A percentile compares a stretch with the other conserved stretches of the same genome.
These are phyloP conservation scores for Neolamprologus modestus DNA, from an alignment of 2,113 vertebrate genomes.

Conservation along the genomic window DNA sequence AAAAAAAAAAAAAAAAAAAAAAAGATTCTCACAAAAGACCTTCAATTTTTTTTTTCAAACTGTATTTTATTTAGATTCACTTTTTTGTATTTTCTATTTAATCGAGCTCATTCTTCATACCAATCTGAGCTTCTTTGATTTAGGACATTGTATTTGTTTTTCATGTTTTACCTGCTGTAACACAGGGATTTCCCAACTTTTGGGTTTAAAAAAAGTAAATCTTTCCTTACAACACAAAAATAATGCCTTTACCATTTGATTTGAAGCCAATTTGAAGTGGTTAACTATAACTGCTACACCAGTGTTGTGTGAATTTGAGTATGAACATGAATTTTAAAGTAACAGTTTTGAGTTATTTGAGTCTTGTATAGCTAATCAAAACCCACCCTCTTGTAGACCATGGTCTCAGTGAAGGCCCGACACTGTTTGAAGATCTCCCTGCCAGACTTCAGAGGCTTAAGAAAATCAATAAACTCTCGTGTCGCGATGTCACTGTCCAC, in stretches of 20 bases:
- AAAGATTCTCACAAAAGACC: neutral
- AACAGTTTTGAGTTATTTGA: neutral
- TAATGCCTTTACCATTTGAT: neutral
- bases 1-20: too few species aligned
- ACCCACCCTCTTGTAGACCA: conserved; percentile 86
- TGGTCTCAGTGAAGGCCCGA: conserved; percentile 81
- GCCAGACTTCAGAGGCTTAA: conserved; percentile 85
- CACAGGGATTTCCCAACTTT: neutral
- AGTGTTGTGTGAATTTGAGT: neutral
- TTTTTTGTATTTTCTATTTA: neutral
- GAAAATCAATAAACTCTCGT: conserved; percentile 89
- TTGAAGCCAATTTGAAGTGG: neutral
- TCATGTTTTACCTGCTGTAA: neutral
- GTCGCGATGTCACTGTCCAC: conserved; percentile 81
- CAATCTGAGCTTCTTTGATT: neutral
- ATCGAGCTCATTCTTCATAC: neutral
- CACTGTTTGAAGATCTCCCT: conserved; percentile 92
- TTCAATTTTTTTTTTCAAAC: neutral
- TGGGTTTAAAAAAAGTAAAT: neutral
- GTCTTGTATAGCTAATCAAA: neutral
- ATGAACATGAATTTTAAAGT: neutral
- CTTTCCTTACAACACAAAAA: neutral
- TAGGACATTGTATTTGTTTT: neutral
- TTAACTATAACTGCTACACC: neutral
- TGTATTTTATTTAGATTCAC: neutral